phyloP scores from a whole-genome alignment of 2,797 vertebrate species.

The Peromyscus attwateri region DNA sequence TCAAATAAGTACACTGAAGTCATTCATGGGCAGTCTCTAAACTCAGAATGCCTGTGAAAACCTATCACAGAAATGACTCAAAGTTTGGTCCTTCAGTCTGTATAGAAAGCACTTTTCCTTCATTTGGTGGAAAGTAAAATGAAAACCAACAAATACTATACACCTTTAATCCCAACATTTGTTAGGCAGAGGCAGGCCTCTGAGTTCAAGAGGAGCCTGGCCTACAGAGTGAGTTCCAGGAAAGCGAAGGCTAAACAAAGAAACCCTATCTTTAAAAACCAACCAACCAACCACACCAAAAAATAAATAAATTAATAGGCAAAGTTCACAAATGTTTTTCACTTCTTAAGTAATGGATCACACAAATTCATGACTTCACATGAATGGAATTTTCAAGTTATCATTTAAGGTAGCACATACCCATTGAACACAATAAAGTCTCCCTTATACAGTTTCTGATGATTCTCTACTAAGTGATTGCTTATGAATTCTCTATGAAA shows the following conservation, averaged over 20 bases:
- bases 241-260: too few species aligned
- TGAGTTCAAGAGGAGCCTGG: too few species aligned
- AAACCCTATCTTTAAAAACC: too few species aligned
- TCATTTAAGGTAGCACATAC: not conserved
- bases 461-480: not conserved
- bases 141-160: not conserved
- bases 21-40: not conserved
- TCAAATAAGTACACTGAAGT: not conserved
- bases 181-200: too few species aligned
- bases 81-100: not conserved
- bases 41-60: not conserved
- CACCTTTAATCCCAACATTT: too few species aligned
- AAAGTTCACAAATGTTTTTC: not conserved
- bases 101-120: not conserved
- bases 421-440: fast-evolving
- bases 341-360: not conserved
- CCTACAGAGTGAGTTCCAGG: too few species aligned
- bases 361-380: not conserved
- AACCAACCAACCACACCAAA: too few species aligned
- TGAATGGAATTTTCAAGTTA: not conserved
- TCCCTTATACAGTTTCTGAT: not conserved
- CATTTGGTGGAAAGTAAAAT: not conserved
- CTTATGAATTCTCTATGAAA: not conserved
- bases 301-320: too few species aligned
- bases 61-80: not conserved